Base-by-base conservation (phyloP, 2,888 invertebrate genomes). In the Apodemia duryi region DNA sequence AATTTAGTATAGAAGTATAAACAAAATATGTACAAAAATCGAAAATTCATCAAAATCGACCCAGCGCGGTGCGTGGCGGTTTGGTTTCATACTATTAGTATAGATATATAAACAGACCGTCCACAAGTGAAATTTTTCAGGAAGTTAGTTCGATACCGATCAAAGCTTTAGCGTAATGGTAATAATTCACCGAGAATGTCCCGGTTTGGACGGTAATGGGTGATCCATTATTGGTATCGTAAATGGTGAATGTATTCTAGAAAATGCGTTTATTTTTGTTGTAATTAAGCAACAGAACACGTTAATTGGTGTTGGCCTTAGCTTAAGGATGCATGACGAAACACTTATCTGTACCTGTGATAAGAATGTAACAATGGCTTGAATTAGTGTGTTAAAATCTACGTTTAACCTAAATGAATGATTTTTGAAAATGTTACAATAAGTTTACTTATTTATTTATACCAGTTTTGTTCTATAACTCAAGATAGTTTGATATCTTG, bases 141-240 rank as follows among this genome's bases (percentile, higher is more conserved):
- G 49, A 51, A 51, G 49, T 51, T 21, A 51, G n/a, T 21, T 5
- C 6, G 49, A 51, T 51, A 51, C 51, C 13, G 51, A 51, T 51
- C 51, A 51, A 51, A 51, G 51, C 51, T 21, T 7, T n/a, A 6
- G 21, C n/a, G 51, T n/a, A 51, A 51, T 32, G 29, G 6, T 57
- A 32, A 57, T 32, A 57, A 13, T 57, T 57, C 57, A 57, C 29
- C 13, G 57, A 6, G 28, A 29, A 13, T 32, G 54, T 54, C 54
- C 29, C 54, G 57, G 21, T 57, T 57, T 57, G 13, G 57, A 32
- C 28, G 57, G 57, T 57, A 57, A 57, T 57, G 57, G 57, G 32
- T 57, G 32, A 57, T 57, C 32, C 32, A 57, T 57, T 57, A 57
- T 29, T 57, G 57, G 57, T 57, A 57, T 57, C 57, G 35, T 60